Evolutionary conservation across 2,888 invertebrate genomes (phyloP).

Genomic region (Alitta virens): DNA sequence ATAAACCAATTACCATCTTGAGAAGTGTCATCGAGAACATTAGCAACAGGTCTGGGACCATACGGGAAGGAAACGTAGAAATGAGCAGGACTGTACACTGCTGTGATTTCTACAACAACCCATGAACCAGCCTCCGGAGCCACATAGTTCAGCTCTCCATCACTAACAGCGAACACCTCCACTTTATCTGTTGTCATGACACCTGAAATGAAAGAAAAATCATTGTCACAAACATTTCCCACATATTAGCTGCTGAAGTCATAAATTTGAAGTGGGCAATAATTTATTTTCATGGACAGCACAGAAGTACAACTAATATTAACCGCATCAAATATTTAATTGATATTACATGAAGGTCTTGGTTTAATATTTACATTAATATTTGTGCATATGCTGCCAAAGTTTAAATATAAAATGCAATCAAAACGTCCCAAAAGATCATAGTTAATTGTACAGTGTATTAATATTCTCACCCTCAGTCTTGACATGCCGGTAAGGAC

Average conservation of each 20-base stretch:
- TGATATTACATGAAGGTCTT: no score
- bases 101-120: constrained; percentile 46
- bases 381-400: no score
- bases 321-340: no score
- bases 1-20: no score
- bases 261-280: no score
- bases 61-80: constrained; percentile 53
- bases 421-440: no score
- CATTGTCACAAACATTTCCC: neutral
- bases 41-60: constrained; percentile 33
- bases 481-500: constrained; percentile 43
- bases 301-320: no score
- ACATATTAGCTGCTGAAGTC: neutral
- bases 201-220: constrained; percentile 13
- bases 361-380: no score
- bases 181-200: constrained; percentile 31
- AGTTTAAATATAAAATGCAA: no score
- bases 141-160: constrained; percentile 9
- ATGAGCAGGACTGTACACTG: constrained; percentile 41
- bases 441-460: no score
- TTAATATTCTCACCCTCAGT: neutral
- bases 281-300: no score
- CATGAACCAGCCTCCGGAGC: constrained; percentile 37
- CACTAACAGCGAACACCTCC: constrained; percentile 25
- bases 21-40: neutral